Evolutionary conservation across 2,797 vertebrate genomes (phyloP).

Genomic region (Mionectes olivaceus): DNA sequence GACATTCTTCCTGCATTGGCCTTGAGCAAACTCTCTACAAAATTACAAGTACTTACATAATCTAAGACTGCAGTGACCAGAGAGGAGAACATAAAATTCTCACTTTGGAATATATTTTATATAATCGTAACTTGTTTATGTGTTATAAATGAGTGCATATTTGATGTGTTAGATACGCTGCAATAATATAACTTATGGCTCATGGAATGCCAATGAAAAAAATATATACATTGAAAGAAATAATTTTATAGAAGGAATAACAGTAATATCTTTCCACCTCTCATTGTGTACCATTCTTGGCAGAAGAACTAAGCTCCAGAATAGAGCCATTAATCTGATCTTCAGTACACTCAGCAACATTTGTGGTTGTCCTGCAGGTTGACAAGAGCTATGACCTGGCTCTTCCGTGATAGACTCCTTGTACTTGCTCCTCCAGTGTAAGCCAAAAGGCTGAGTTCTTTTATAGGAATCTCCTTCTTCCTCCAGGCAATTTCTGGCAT

Average conservation of each 20-base stretch:
- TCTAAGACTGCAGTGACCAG: background rate
- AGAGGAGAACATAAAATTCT: background rate
- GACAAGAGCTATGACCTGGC: background rate
- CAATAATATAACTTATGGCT: background rate
- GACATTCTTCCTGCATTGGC: background rate
- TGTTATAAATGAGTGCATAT: background rate
- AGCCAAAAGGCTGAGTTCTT: background rate
- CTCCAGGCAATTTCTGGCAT: background rate
- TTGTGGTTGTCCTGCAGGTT: background rate
- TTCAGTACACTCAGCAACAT: background rate
- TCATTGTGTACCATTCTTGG: background rate
- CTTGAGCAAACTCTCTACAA: slow-evolving; percentile 21
- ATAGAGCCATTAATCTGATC: background rate
- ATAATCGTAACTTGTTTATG: background rate
- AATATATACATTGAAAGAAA: background rate
- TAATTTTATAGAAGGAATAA: background rate
- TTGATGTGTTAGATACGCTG: background rate
- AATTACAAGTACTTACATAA: background rate
- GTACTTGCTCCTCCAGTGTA: background rate
- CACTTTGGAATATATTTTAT: background rate
- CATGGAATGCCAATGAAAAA: background rate
- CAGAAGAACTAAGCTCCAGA: background rate
- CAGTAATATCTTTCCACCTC: background rate
- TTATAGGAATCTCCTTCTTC: background rate
- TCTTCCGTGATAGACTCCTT: background rate